Evolutionary conservation across 2,797 vertebrate species (phyloP), one percentile per base, ranked within the genome.

Genomic region (Clarias fuscus): DNA sequence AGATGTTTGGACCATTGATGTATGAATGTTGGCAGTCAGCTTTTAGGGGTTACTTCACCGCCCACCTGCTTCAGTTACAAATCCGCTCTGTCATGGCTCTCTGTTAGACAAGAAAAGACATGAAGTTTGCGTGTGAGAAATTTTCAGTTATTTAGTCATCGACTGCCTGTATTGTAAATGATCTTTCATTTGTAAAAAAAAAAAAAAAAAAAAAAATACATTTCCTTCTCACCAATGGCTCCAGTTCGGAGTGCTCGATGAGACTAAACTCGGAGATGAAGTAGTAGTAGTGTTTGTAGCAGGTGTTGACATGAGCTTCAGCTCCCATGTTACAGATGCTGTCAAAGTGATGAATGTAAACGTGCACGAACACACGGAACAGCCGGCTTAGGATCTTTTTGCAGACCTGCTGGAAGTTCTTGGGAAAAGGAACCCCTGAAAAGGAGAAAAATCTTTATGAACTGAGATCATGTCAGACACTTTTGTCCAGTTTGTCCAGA

Each of bases 281-380:
- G 93, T 96, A 99, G 93, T 98, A 99, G 92, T 98, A 99, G 92
- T 99, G 98, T 89, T 99, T 99, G 95, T 99, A 99, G 94, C 98
- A 99, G 92, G 98, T 99, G 91, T 99, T 99, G 94, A 99, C 98
- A 0, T 99, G 98, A 3, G 98, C 98, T 91, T 99, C 98, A 0
- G 98, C 98, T 5, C 98, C 98, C 96, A 99, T 98, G 91, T 93
- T 97, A 93, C 98, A 98, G 93, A 99, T 95, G 91, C 96, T 97
- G 93, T 99, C 98, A 77, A 99, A 99, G 93, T 99, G 98, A 93
- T 99, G 98, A 93, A 99, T 99, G 95, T 99, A 99, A 91, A 99
- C 97, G 0, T 99, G 98, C 67, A 99, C 98, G 78, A 99, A 99
- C 91, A 99, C 98, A 7, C 98, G 95, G 94, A 99, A 99, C 87